Evolutionary conservation across 1,140 invertebrate species (phyloP).

Genomic region (Macrocentrus cingulum): DNA sequence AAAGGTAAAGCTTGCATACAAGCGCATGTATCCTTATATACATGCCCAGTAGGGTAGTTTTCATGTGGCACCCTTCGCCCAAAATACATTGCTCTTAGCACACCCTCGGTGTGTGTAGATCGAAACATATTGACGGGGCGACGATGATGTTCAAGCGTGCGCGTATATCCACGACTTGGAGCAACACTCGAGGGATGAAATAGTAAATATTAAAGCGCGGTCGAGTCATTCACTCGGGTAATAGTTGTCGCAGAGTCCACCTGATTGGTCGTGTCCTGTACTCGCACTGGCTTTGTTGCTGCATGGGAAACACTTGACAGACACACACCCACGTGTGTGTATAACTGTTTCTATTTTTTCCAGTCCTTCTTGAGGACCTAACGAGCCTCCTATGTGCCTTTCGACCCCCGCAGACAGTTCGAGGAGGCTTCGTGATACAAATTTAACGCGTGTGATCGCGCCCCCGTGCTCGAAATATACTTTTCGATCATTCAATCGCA

Average conservation of each 20-base stretch:
- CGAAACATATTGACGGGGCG: slow-evolving; percentile 51
- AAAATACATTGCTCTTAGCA: slow-evolving; percentile 35
- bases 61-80: slow-evolving; percentile 15
- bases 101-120: slow-evolving; percentile 32
- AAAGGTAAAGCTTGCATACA: background rate
- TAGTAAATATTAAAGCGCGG: slow-evolving; percentile 52
- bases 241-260: slow-evolving; percentile 46
- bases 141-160: slow-evolving; percentile 44
- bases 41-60: too few relatives aligned
- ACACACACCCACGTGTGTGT: slow-evolving; percentile 12
- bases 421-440: background rate
- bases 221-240: slow-evolving; percentile 43
- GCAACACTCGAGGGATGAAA: slow-evolving; percentile 40
- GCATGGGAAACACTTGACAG: slow-evolving; percentile 47
- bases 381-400: slow-evolving; percentile 24
- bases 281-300: slow-evolving; percentile 37
- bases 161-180: background rate
- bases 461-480: too few relatives aligned
- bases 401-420: background rate
- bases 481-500: too few relatives aligned
- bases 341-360: background rate
- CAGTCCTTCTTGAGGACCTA: slow-evolving; percentile 21
- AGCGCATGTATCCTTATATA: slow-evolving; percentile 27
- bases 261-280: slow-evolving; percentile 15
- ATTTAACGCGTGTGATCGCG: too few relatives aligned